Percentiles rank a stretch among this genome's conserved stretches.
Conservation (phyloP, 2,113 vertebrate species). For the Petaurus breviceps region DNA sequence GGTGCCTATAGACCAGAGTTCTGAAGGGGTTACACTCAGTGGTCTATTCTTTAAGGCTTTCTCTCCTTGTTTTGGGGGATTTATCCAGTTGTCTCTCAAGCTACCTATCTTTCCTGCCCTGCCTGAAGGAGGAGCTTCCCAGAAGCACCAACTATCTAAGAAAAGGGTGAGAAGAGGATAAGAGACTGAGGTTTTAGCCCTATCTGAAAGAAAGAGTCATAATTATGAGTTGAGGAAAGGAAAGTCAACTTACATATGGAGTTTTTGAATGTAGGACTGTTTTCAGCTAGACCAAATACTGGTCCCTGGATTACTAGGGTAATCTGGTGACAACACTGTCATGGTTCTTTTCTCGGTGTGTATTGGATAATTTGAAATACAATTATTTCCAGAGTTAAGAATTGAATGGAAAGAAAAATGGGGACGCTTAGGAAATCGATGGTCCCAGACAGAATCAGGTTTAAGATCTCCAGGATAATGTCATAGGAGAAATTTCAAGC, state of each 20-base stretch:
- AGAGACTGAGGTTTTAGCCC: background rate
- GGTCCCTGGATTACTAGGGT: background rate
- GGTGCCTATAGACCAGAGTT: background rate
- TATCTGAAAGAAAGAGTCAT: background rate
- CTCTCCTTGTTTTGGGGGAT: background rate
- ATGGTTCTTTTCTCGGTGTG: background rate
- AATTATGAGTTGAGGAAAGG: background rate
- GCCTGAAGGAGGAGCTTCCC: background rate
- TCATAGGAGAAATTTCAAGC: constrained; percentile 5
- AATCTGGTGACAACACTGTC: background rate
- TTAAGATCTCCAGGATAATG: background rate
- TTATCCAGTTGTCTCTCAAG: background rate
- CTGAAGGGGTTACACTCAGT: background rate
- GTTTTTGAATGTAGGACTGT: background rate
- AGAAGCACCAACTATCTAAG: background rate
- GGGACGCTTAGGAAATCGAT: background rate
- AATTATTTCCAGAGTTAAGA: background rate
- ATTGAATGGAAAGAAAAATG: background rate
- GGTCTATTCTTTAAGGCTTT: background rate
- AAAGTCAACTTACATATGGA: background rate
- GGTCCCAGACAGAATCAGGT: background rate
- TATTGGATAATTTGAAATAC: background rate
- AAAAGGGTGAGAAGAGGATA: background rate
- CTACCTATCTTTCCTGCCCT: background rate
- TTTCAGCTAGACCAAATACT: background rate